phyloP scores from a whole-genome alignment of 1,140 invertebrate species.

The Lepidotrigona ventralis region DNA sequence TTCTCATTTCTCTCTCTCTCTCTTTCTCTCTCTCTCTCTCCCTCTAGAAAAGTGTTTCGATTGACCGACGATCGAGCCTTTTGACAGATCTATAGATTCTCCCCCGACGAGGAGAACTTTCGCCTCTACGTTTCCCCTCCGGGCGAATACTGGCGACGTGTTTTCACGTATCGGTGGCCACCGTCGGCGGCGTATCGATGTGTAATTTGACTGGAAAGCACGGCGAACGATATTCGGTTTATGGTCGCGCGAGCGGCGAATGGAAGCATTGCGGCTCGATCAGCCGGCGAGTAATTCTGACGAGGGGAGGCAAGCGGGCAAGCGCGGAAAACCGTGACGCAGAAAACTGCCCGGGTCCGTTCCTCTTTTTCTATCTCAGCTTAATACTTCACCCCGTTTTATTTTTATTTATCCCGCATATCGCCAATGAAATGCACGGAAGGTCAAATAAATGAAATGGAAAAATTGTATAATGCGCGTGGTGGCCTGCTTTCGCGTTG shows the following conservation, averaged over 20 bases:
- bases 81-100: neutral
- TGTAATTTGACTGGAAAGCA: constrained; percentile 20
- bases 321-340: neutral
- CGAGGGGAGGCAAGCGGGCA: neutral
- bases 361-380: neutral
- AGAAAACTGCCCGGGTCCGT: neutral
- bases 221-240: constrained; percentile 24
- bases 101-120: neutral
- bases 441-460: neutral
- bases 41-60: neutral
- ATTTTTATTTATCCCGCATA: neutral
- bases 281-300: constrained; percentile 15
- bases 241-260: constrained; percentile 24
- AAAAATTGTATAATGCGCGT: neutral
- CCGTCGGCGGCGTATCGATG: constrained; percentile 13
- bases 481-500: neutral
- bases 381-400: constrained; percentile 11
- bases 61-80: neutral
- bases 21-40: neutral
- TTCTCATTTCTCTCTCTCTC: neutral
- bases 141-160: constrained; percentile 2
- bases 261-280: constrained; percentile 14
- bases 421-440: neutral
- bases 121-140: neutral
- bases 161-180: constrained; percentile 31